A percentile compares a stretch with the other conserved stretches of the same genome.
phyloP scores from a whole-genome alignment of 2,113 vertebrate genomes.

The Cygnus atratus region DNA sequence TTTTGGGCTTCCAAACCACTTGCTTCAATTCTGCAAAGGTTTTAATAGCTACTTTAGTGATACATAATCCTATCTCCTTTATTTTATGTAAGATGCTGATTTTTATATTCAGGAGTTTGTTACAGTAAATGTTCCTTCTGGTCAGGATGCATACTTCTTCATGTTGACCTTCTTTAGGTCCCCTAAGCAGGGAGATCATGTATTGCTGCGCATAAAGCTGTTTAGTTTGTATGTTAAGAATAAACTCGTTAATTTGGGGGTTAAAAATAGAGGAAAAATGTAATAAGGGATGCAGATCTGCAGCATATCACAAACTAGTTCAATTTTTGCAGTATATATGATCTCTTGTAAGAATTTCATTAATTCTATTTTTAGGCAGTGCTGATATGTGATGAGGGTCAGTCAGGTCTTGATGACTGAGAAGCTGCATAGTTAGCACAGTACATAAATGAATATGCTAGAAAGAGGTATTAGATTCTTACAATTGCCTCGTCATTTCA shows the following conservation, averaged over 20 bases:
- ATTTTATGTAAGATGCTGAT: neutral
- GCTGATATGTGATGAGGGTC: neutral
- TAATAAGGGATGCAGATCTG: neutral
- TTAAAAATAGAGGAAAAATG: neutral
- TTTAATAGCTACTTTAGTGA: constrained; percentile 7
- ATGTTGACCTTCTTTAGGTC: neutral
- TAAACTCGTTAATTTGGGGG: neutral
- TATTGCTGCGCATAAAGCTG: neutral
- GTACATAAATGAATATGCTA: neutral
- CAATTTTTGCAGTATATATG: fast-evolving
- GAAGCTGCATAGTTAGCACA: neutral
- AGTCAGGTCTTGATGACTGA: neutral
- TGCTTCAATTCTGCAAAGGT: neutral
- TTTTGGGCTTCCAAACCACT: neutral
- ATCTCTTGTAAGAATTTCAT: neutral
- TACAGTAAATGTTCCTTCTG: neutral
- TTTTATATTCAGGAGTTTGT: constrained; percentile 33
- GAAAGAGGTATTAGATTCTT: neutral
- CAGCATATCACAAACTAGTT: neutral
- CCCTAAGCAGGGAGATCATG: neutral
- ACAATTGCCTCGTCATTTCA: neutral
- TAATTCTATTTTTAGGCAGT: neutral
- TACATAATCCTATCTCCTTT: neutral
- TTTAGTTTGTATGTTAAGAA: neutral
- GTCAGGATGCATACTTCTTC: neutral